Evolutionary conservation across 2,113 vertebrate species (phyloP).

Genomic region (Xiphias gladius): DNA sequence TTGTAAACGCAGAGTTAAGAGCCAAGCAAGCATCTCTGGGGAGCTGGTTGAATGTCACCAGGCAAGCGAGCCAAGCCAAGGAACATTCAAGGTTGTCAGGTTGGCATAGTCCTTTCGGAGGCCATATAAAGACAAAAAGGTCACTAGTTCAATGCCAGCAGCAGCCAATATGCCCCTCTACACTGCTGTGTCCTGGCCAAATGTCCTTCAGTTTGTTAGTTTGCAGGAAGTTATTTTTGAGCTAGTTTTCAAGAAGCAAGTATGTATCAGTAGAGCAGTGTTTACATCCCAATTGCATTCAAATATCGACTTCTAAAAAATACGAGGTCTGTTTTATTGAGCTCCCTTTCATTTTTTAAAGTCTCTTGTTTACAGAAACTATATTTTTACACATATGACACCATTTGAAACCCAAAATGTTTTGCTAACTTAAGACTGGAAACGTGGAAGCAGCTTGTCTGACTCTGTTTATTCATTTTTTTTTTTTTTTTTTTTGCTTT

Average conservation of each 20-base stretch:
- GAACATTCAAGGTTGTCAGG: slow-evolving; percentile 70
- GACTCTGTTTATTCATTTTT: too few relatives aligned
- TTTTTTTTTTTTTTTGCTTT: too few relatives aligned
- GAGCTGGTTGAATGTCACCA: slow-evolving; percentile 75
- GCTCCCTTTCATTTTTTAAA: neutral
- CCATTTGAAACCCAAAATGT: neutral
- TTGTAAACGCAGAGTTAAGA: slow-evolving; percentile 63
- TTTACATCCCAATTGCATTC: neutral
- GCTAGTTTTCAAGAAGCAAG: slow-evolving; percentile 10
- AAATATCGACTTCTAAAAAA: neutral
- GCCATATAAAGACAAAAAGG: slow-evolving; percentile 64
- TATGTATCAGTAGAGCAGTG: neutral
- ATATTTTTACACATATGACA: neutral
- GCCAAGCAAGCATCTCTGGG: slow-evolving; percentile 66
- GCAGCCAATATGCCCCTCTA: slow-evolving; percentile 28
- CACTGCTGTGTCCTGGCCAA: neutral
- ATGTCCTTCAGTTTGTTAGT: slow-evolving; percentile 23
- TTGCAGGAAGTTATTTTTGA: neutral
- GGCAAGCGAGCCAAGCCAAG: slow-evolving; percentile 47
- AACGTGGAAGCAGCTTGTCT: too few relatives aligned
- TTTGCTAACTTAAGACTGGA: too few relatives aligned
- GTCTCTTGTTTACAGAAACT: neutral
- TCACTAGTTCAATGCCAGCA: slow-evolving; percentile 64
- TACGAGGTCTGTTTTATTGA: neutral
- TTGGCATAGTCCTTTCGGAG: slow-evolving; percentile 65